A percentile compares a stretch with the other conserved stretches of the same genome.
These are phyloP conservation scores for Poeciliopsis retropinna DNA, from an alignment of 2,113 vertebrate species.

Conservation along the genomic window DNA sequence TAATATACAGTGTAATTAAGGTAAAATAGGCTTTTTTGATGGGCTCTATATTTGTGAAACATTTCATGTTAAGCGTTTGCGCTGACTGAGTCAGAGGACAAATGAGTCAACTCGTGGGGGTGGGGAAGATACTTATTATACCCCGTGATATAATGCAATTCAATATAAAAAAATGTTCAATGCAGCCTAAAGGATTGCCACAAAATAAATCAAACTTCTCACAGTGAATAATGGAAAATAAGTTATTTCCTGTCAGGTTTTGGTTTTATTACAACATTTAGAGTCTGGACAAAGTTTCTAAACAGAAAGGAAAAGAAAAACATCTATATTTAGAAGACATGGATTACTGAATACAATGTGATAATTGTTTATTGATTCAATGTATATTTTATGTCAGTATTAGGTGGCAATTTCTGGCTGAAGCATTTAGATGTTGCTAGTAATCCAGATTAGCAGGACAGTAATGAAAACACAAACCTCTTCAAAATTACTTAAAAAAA, in stretches of 20 bases:
- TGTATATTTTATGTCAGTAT: not conserved
- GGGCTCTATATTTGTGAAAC: not conserved
- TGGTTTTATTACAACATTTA: not conserved
- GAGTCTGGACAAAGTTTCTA: not conserved
- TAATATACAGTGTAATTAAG: not conserved
- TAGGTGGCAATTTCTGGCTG: too few species aligned
- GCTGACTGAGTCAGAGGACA: constrained; percentile 38
- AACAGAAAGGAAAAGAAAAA: not conserved
- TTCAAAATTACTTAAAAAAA: too few species aligned
- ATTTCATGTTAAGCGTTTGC: constrained; percentile 7
- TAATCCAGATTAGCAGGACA: not conserved
- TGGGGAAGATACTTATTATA: constrained; percentile 34
- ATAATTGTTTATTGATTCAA: not conserved
- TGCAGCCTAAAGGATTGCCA: constrained; percentile 1
- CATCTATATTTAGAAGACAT: not conserved
- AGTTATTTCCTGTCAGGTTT: not conserved
- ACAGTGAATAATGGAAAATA: not conserved
- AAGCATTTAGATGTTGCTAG: not conserved
- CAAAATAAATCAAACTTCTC: not conserved
- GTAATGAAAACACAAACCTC: not conserved
- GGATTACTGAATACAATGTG: not conserved
- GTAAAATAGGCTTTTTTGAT: not conserved
- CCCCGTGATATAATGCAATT: constrained; percentile 30
- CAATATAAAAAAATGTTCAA: constrained; percentile 4
- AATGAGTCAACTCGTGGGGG: constrained; percentile 40